These are phyloP conservation scores for Chrosomus eos DNA, from an alignment of 2,797 vertebrate genomes.

Conservation along the genomic window DNA sequence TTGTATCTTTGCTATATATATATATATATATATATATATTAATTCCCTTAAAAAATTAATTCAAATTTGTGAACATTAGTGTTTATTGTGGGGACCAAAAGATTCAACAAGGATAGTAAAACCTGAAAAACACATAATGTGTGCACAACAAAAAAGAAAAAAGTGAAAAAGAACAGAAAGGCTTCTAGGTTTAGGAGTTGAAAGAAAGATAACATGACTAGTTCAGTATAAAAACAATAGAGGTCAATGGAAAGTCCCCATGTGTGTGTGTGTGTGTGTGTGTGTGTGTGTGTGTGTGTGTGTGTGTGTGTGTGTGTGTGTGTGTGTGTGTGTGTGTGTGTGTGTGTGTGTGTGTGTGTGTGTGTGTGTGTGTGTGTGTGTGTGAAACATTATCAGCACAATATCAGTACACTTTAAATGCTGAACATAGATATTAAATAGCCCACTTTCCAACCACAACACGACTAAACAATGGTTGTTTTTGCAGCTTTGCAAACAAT, in stretches of 20 bases:
- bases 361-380: background rate
- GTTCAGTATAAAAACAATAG: background rate
- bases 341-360: background rate
- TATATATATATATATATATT: no score
- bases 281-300: background rate
- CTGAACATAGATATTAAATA: slow-evolving; percentile 36
- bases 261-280: background rate
- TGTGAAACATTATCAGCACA: background rate
- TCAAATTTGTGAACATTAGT: background rate
- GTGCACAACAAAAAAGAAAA: slow-evolving; percentile 14
- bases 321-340: background rate
- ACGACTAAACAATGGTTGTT: slow-evolving; percentile 13
- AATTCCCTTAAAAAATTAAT: background rate
- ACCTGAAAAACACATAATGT: background rate
- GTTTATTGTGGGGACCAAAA: background rate
- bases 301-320: background rate
- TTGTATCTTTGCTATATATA: background rate
- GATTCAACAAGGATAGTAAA: background rate
- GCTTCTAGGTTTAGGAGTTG: background rate
- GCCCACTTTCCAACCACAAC: slow-evolving; percentile 7
- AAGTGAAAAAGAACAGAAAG: background rate
- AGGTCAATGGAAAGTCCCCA: background rate
- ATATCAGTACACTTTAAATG: slow-evolving; percentile 19
- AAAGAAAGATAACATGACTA: background rate
- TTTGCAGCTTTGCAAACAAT: slow-evolving; percentile 47